phyloP scores from a whole-genome alignment of 2,113 vertebrate genomes.

The Pomatorhinus ruficollis region DNA sequence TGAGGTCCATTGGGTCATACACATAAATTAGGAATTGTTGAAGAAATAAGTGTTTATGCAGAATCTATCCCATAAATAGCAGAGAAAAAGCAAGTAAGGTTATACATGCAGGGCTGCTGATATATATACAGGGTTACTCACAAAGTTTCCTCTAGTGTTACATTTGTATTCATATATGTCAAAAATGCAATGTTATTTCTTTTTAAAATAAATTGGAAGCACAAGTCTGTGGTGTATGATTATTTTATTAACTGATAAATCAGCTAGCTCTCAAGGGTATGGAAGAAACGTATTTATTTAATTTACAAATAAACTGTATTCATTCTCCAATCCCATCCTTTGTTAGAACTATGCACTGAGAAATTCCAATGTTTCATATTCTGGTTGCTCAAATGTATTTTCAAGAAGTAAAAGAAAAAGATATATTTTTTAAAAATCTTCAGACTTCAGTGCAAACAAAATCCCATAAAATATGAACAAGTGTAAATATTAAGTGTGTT shows the following conservation, averaged over 20 bases:
- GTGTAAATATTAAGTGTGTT: background rate
- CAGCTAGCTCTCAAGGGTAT: conserved; percentile 48
- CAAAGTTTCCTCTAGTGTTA: conserved; percentile 60
- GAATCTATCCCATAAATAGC: conserved; percentile 18
- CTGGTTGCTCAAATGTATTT: background rate
- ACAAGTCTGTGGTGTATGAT: conserved; percentile 60
- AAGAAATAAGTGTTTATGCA: conserved; percentile 45
- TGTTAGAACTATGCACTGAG: conserved; percentile 24
- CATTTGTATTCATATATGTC: conserved; percentile 65
- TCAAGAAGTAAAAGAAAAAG: background rate
- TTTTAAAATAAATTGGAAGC: conserved; percentile 69
- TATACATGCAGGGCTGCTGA: conserved; percentile 10
- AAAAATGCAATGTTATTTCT: conserved; percentile 65
- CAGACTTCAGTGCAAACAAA: background rate
- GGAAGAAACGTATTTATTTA: conserved; percentile 41
- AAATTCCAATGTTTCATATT: background rate
- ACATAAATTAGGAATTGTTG: background rate
- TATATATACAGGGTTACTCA: conserved; percentile 24
- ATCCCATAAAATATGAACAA: background rate
- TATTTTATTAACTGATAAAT: conserved; percentile 73
- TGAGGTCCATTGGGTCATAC: background rate
- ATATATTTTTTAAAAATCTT: background rate
- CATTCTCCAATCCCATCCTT: background rate
- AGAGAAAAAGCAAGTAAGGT: conserved; percentile 21
- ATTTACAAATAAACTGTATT: conserved; percentile 65